These are phyloP conservation scores for Leptogaster cylindrica DNA, from an alignment of 2,888 invertebrate species.

Conservation along the genomic window DNA sequence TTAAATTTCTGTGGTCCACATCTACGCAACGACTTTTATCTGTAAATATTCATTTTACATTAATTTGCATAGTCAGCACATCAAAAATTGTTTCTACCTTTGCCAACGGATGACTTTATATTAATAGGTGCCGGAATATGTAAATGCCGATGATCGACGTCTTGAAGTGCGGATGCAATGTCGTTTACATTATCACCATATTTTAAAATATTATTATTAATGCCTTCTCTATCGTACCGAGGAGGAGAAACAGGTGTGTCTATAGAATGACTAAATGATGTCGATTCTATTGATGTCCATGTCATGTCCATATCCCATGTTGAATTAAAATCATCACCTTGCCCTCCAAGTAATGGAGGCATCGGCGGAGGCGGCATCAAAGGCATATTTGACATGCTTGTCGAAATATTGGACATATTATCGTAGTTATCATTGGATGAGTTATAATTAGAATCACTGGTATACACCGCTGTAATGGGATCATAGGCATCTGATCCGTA, in stretches of 20 bases:
- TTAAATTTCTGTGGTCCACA: constrained; percentile 83
- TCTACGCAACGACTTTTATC: constrained; percentile 64
- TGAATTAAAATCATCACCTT: constrained; percentile 59
- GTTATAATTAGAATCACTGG: constrained; percentile 48
- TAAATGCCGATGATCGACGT: constrained; percentile 70
- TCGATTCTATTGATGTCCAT: constrained; percentile 57
- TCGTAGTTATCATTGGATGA: constrained; percentile 47
- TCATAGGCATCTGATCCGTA: constrained; percentile 46
- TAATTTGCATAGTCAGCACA: no score
- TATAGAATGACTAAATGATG: constrained; percentile 57
- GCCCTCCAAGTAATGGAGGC: constrained; percentile 54
- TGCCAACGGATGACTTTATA: constrained; percentile 47
- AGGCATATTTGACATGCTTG: constrained; percentile 52
- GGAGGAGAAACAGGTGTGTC: constrained; percentile 74
- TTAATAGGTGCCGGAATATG: constrained; percentile 62
- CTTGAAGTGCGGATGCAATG: constrained; percentile 59
- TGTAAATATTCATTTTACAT: neutral
- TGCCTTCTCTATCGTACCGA: constrained; percentile 69
- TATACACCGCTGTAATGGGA: constrained; percentile 50
- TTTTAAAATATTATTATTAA: constrained; percentile 65
- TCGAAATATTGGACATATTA: constrained; percentile 52
- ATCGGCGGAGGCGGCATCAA: constrained; percentile 59
- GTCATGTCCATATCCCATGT: constrained; percentile 64
- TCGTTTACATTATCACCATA: constrained; percentile 66
- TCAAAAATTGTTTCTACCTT: constrained; percentile 29